Conservation (phyloP, 2,888 invertebrate genomes). For the Rhopalosiphum nymphaeae region DNA sequence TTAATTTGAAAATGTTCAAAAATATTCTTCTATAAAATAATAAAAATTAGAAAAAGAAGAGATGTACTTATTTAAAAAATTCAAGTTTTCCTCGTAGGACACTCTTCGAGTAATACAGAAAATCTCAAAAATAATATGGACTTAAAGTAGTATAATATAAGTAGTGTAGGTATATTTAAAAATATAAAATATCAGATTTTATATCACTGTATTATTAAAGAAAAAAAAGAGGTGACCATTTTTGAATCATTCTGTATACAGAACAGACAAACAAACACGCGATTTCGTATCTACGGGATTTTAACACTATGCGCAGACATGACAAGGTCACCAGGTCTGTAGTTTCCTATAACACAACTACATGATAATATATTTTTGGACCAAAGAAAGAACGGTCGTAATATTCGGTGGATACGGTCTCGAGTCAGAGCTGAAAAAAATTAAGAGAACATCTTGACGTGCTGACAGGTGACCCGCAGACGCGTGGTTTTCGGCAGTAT, state of each 20-base stretch:
- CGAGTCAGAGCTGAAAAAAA: neutral
- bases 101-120: too few relatives aligned
- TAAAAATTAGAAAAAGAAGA: too few relatives aligned
- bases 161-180: neutral
- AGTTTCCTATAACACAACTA: neutral
- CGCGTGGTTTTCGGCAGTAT: neutral
- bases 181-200: neutral
- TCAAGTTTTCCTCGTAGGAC: too few relatives aligned
- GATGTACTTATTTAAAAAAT: too few relatives aligned
- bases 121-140: neutral
- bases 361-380: neutral
- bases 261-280: neutral
- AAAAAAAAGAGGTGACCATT: neutral
- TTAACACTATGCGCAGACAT: neutral
- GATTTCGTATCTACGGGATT: neutral
- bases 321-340: neutral
- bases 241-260: neutral
- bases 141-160: too few relatives aligned
- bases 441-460: conserved; percentile 7
- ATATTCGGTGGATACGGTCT: neutral
- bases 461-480: conserved; percentile 21
- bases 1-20: too few relatives aligned
- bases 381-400: neutral
- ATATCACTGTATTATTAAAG: neutral
- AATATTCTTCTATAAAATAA: too few relatives aligned